Conservation (phyloP, 2,888 invertebrate species). For the Cantharis rustica region DNA sequence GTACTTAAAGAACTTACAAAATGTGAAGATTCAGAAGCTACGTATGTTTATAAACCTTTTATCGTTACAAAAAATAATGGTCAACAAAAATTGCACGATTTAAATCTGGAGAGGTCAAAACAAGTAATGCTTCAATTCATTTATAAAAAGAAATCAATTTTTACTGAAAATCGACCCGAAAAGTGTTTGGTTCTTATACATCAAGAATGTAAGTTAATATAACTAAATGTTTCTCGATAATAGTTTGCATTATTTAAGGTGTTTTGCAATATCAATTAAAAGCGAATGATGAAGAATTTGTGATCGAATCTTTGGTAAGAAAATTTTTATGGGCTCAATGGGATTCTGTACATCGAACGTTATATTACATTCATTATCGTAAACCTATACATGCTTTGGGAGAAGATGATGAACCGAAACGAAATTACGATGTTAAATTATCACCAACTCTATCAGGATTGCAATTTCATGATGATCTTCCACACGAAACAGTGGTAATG, state of each 20-base stretch:
- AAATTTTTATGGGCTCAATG: slow-evolving; percentile 87
- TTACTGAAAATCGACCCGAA: slow-evolving; percentile 58
- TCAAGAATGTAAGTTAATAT: slow-evolving; percentile 71
- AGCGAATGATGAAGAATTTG: slow-evolving; percentile 41
- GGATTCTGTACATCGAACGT: slow-evolving; percentile 77
- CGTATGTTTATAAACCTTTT: slow-evolving; percentile 64
- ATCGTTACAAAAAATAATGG: slow-evolving; percentile 61
- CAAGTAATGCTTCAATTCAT: slow-evolving; percentile 83
- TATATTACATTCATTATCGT: slow-evolving; percentile 83
- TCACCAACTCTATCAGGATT: slow-evolving; percentile 80
- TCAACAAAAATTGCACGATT: slow-evolving; percentile 40
- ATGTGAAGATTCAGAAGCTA: slow-evolving; percentile 35
- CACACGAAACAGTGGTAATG: slow-evolving; percentile 82
- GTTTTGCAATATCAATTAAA: slow-evolving; percentile 53
- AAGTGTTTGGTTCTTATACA: slow-evolving; percentile 77
- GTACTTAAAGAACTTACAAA: slow-evolving; percentile 63
- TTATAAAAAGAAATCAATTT: slow-evolving; percentile 61
- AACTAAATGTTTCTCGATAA: not conserved
- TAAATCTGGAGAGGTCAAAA: slow-evolving; percentile 65
- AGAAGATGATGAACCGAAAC: slow-evolving; percentile 66
- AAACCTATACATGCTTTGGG: slow-evolving; percentile 71
- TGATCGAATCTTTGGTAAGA: slow-evolving; percentile 62
- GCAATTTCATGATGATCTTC: slow-evolving; percentile 85
- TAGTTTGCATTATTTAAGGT: slow-evolving; percentile 41
- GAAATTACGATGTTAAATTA: slow-evolving; percentile 61